Percentiles rank a stretch among this genome's conserved stretches.
These are phyloP conservation scores for Lampris incognitus DNA, from an alignment of 2,113 vertebrate species.

Conservation along the genomic window DNA sequence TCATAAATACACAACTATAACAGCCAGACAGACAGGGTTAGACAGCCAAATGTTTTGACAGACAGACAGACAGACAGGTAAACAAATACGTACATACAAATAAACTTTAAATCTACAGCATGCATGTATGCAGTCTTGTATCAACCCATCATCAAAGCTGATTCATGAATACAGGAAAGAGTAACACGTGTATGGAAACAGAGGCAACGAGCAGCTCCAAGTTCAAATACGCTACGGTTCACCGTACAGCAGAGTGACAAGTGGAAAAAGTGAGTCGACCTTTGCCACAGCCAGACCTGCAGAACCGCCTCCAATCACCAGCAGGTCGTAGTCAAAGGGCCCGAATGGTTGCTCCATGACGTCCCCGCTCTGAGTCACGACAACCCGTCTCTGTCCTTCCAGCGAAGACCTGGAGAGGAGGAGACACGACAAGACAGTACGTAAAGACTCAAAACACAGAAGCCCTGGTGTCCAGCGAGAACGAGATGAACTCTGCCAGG, in stretches of 20 bases:
- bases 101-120: no score
- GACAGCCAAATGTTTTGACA: no score
- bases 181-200: neutral
- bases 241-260: neutral
- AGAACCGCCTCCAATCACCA: conserved; percentile 87
- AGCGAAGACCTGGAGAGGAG: neutral
- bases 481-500: conserved; percentile 8
- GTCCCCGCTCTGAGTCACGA: neutral
- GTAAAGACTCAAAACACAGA: neutral
- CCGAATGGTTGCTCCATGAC: neutral
- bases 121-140: no score
- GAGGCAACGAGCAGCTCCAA: neutral
- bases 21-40: no score
- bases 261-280: conserved; percentile 63
- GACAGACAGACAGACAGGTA: no score
- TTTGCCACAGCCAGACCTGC: conserved; percentile 87
- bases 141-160: neutral
- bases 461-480: neutral
- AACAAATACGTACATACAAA: no score
- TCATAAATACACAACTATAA: no score
- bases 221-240: neutral
- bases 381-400: neutral
- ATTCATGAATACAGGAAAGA: neutral
- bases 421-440: neutral
- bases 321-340: conserved; percentile 85